These are phyloP conservation scores for Palythoa grandiflora DNA, from an alignment of 92 coral and sea anemone species.

Conservation along the genomic window DNA sequence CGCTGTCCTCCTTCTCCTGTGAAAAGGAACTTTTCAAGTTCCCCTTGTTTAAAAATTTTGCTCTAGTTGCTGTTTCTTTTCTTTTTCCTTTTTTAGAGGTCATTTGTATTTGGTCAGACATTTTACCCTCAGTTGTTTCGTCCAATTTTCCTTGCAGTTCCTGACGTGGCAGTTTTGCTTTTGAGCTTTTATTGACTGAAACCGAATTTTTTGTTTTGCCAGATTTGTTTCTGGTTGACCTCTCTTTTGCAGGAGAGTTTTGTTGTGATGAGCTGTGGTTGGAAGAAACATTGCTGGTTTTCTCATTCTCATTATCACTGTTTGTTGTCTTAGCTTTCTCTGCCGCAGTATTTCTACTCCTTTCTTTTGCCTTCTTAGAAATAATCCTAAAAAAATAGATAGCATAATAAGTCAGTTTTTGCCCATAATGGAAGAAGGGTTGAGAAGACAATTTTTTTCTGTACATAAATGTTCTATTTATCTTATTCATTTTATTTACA, in stretches of 20 bases:
- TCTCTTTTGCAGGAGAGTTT: slow-evolving; percentile 32
- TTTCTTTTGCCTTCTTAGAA: slow-evolving; percentile 45
- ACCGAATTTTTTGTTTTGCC: background rate
- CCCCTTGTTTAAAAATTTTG: background rate
- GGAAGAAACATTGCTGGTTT: slow-evolving; percentile 6
- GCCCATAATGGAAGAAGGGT: background rate
- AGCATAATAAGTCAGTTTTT: background rate
- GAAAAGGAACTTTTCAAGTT: background rate
- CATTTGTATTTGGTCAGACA: background rate
- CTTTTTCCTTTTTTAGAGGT: background rate
- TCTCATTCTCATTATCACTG: slow-evolving; percentile 11
- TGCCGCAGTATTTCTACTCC: slow-evolving; percentile 38
- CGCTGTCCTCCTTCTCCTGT: background rate
- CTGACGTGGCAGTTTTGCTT: background rate
- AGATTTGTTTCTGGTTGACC: background rate
- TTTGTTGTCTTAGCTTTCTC: slow-evolving; percentile 38
- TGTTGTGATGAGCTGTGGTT: slow-evolving; percentile 24
- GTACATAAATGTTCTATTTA: too few species aligned
- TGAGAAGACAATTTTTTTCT: background rate
- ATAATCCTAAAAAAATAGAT: background rate
- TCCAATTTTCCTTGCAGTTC: background rate
- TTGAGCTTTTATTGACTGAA: slow-evolving; percentile 9
- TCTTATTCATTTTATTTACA: too few species aligned
- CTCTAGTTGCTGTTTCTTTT: background rate
- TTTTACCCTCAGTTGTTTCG: slow-evolving; percentile 5